A percentile compares a stretch with the other conserved stretches of the same genome.
Conservation (phyloP, 2,888 invertebrate genomes). For the Synergus itoensis region DNA sequence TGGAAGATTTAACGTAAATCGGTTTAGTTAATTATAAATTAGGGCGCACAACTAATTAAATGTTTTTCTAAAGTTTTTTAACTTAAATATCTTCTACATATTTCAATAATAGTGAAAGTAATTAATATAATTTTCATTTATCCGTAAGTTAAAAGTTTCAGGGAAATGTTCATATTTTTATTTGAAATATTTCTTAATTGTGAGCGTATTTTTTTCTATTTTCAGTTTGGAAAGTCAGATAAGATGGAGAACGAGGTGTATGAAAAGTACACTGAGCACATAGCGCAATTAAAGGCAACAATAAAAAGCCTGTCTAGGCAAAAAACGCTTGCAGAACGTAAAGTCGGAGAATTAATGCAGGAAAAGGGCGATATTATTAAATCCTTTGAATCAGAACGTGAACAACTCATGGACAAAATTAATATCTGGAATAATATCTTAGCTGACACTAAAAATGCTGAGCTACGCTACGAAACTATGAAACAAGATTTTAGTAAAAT, state of each 20-base stretch:
- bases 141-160: no score
- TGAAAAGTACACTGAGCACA: constrained; percentile 1
- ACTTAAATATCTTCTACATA: no score
- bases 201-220: constrained; percentile 7
- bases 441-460: background rate
- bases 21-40: no score
- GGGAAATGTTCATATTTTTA: no score
- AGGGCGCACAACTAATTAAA: no score
- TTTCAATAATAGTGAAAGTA: no score
- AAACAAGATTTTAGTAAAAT: constrained; percentile 47
- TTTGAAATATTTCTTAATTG: no score
- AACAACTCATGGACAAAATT: constrained; percentile 43
- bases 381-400: background rate
- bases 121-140: no score
- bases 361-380: constrained; percentile 2
- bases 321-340: constrained; percentile 10
- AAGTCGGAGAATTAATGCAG: background rate
- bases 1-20: no score
- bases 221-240: background rate
- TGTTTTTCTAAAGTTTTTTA: no score
- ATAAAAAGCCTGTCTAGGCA: background rate
- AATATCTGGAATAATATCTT: background rate
- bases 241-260: background rate
- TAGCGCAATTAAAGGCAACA: background rate
- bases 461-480: constrained; percentile 32